Evolutionary conservation across 2,888 invertebrate genomes (phyloP).

Genomic region (Myopa tessellatipennis): DNA sequence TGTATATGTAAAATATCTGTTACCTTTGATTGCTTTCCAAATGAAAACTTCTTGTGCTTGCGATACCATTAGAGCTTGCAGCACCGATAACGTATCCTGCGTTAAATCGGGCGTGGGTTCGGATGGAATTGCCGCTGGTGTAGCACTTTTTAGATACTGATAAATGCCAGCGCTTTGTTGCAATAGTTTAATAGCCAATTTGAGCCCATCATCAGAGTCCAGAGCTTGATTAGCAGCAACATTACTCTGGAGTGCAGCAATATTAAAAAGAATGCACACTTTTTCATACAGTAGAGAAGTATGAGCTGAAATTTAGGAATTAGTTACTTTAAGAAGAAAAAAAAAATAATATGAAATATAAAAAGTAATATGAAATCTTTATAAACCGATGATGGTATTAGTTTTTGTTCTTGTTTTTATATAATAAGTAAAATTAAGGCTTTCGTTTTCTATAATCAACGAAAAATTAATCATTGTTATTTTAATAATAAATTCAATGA

Average conservation of each 20-base stretch:
- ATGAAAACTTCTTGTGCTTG: constrained; percentile 99
- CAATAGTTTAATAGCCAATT: constrained; percentile 89
- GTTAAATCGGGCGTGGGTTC: constrained; percentile 96
- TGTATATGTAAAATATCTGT: not conserved
- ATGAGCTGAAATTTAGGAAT: constrained; percentile 74
- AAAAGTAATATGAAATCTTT: too few species aligned
- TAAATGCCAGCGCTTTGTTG: constrained; percentile 95
- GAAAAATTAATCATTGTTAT: too few species aligned
- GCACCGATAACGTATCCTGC: constrained; percentile 89
- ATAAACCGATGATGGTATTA: too few species aligned
- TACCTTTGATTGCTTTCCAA: constrained; percentile 89
- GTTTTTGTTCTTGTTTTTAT: too few species aligned
- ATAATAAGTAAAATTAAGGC: too few species aligned
- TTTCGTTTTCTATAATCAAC: too few species aligned
- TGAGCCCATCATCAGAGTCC: constrained; percentile 93
- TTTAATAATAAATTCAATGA: too few species aligned
- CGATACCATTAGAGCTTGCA: constrained; percentile 92
- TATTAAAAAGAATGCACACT: constrained; percentile 95
- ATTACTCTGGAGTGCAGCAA: constrained; percentile 91
- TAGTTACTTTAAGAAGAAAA: not conserved
- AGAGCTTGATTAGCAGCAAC: constrained; percentile 86
- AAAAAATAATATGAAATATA: not conserved
- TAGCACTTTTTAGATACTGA: constrained; percentile 82
- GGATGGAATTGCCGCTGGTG: constrained; percentile 86
- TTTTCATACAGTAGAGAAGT: constrained; percentile 92